Evolutionary conservation across 2,113 vertebrate genomes (phyloP).

Genomic region (Zapus hudsonius): DNA sequence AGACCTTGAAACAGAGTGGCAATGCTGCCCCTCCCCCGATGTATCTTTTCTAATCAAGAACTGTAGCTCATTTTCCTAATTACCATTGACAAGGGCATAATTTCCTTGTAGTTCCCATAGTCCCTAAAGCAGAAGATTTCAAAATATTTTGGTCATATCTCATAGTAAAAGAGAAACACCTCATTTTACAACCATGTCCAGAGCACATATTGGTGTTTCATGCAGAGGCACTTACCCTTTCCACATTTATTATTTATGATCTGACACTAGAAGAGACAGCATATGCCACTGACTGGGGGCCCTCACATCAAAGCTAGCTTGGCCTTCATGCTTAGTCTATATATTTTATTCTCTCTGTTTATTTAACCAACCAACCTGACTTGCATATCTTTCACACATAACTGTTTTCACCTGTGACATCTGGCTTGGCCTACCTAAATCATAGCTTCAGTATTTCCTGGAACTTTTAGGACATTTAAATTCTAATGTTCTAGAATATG

Average conservation of each 20-base stretch:
- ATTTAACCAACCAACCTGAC: not conserved
- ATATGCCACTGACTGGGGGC: not conserved
- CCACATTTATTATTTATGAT: not conserved
- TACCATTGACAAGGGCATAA: slow-evolving; percentile 4
- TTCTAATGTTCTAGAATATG: not conserved
- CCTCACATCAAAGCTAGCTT: not conserved
- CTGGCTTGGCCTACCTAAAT: not conserved
- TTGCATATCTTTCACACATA: not conserved
- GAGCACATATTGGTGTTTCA: not conserved
- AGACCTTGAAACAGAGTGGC: not conserved
- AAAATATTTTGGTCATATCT: not conserved
- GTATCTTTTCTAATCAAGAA: not conserved
- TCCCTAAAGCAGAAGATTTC: slow-evolving; percentile 32
- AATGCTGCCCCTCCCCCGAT: not conserved
- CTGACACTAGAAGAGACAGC: not conserved
- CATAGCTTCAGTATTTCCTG: not conserved
- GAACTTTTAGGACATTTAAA: slow-evolving; percentile 8
- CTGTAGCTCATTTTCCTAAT: slow-evolving; percentile 22
- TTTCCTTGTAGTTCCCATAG: not conserved
- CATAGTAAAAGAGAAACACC: not conserved
- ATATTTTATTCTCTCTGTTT: not conserved
- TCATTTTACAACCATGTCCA: not conserved
- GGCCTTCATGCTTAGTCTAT: not conserved
- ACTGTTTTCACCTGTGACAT: not conserved
- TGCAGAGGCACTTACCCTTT: not conserved